Evolutionary conservation across 2,888 invertebrate genomes (phyloP).

Genomic region (Oligia fasciuncula): DNA sequence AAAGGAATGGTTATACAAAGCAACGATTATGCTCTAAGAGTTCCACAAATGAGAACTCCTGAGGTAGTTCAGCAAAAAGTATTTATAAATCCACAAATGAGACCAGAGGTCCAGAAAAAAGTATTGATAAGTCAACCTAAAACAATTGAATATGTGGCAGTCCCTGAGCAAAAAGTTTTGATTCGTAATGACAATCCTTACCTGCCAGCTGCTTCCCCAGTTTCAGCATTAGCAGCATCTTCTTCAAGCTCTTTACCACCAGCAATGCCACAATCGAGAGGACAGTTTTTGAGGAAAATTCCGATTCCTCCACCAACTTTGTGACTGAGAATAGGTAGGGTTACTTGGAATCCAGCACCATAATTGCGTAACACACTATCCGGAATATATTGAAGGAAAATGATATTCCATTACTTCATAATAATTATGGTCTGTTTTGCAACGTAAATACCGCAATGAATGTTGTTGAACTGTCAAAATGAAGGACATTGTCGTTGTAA

Average conservation of each 20-base stretch:
- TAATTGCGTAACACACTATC: neutral
- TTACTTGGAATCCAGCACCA: neutral
- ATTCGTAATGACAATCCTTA: constrained; percentile 67
- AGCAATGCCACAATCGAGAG: constrained; percentile 66
- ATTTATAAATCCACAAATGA: constrained; percentile 12
- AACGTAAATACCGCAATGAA: too few relatives aligned
- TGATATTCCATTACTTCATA: too few relatives aligned
- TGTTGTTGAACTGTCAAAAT: too few relatives aligned
- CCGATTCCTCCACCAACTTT: constrained; percentile 81
- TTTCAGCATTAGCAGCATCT: constrained; percentile 69
- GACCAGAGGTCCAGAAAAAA: constrained; percentile 16
- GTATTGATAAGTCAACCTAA: constrained; percentile 27
- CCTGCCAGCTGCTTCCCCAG: constrained; percentile 76
- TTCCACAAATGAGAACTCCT: constrained; percentile 6
- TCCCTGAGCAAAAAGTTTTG: constrained; percentile 7
- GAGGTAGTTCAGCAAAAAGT: constrained; percentile 37
- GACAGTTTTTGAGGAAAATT: constrained; percentile 78
- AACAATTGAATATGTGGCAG: neutral
- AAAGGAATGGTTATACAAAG: constrained; percentile 16
- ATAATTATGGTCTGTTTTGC: too few relatives aligned
- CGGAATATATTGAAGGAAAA: too few relatives aligned
- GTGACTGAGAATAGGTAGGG: constrained; percentile 52
- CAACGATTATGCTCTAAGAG: constrained; percentile 1
- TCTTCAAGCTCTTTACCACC: constrained; percentile 68
- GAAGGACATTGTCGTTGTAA: neutral